phyloP scores from a whole-genome alignment of 2,888 invertebrate species.

The Sclerodermus sp. region DNA sequence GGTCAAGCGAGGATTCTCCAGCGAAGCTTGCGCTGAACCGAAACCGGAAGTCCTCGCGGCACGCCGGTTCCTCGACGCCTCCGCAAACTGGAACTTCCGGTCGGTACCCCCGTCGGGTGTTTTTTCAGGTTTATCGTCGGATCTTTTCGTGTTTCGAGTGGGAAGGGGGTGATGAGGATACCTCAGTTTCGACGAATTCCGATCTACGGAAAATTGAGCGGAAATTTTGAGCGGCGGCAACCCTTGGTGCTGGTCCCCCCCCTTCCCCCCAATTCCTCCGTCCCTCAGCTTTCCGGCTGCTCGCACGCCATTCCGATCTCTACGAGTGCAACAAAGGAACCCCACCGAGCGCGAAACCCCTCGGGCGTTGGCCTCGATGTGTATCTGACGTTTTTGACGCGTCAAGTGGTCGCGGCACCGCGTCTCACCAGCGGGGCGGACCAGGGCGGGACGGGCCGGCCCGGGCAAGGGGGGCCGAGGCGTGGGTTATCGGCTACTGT shows the following conservation, averaged over 20 bases:
- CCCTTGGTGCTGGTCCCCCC: slow-evolving; percentile 19
- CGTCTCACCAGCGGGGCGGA: background rate
- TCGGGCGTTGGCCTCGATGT: slow-evolving; percentile 22
- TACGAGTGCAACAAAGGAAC: slow-evolving; percentile 1
- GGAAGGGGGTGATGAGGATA: too few species aligned
- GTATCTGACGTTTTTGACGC: slow-evolving; percentile 54
- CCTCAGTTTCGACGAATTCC: too few species aligned
- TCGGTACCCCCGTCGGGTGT: too few species aligned
- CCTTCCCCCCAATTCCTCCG: slow-evolving; percentile 12
- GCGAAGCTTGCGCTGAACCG: background rate
- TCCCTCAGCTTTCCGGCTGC: slow-evolving; percentile 14
- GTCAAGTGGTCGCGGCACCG: slow-evolving; percentile 42
- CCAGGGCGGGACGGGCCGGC: too few species aligned
- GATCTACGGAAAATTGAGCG: background rate
- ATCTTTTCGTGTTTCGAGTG: too few species aligned
- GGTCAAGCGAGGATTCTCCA: slow-evolving; percentile 1
- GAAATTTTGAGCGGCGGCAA: too few species aligned
- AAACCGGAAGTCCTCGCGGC: background rate
- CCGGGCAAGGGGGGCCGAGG: background rate
- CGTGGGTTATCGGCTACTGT: slow-evolving; percentile 35
- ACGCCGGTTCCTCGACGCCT: too few species aligned
- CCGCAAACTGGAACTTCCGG: too few species aligned
- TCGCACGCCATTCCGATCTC: slow-evolving; percentile 1
- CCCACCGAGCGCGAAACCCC: too few species aligned
- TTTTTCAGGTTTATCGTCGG: too few species aligned